phyloP scores from a whole-genome alignment of 2,797 vertebrate genomes.

The Paramormyrops hopkinsi region DNA sequence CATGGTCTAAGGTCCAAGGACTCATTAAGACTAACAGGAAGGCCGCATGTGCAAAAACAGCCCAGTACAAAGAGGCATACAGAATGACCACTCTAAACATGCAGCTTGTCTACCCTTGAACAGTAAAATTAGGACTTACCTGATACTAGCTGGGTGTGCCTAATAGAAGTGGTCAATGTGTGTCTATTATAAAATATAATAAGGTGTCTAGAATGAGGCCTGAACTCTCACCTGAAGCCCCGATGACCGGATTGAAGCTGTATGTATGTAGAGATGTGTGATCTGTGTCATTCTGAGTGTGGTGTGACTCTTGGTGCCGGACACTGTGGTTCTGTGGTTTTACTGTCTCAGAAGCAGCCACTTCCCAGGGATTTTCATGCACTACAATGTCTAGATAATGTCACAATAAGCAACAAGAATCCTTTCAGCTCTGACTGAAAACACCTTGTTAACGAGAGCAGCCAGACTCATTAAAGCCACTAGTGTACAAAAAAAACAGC shows the following conservation, averaged over 20 bases:
- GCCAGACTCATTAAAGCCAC: neutral
- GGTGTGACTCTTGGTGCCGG: neutral
- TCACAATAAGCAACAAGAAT: neutral
- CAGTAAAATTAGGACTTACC: neutral
- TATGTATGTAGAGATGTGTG: neutral
- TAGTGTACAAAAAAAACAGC: neutral
- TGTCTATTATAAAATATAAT: neutral
- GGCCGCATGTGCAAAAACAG: neutral
- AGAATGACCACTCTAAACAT: neutral
- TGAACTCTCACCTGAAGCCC: neutral
- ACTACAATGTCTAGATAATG: neutral
- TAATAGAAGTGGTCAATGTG: neutral
- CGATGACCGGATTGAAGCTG: neutral
- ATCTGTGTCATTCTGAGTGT: neutral
- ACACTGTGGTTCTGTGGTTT: neutral
- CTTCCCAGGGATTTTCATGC: neutral
- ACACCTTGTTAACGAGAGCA: neutral
- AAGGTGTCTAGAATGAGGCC: neutral
- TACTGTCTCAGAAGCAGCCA: neutral
- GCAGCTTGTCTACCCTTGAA: neutral
- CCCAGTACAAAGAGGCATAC: neutral
- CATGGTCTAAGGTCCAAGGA: neutral
- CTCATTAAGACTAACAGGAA: neutral
- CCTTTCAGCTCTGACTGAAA: neutral
- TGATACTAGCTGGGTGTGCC: neutral